Percentiles rank a stretch among this genome's conserved stretches.
Evolutionary conservation across 1,140 invertebrate species (phyloP).

Genomic region (Cotesia typhae): DNA sequence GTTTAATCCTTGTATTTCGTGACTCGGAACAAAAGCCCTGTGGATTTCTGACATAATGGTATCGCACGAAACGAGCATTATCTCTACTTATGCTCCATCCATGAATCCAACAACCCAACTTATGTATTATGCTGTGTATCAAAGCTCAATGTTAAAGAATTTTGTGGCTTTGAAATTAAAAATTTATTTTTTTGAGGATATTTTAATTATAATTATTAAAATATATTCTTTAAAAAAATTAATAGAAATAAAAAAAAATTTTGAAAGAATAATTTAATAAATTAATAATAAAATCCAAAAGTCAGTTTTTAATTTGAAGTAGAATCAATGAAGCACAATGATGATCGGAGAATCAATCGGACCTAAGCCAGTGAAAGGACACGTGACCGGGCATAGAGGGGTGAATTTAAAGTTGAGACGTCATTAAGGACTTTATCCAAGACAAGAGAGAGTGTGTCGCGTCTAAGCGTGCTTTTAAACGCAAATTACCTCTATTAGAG

Average conservation of each 20-base stretch:
- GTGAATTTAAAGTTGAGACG: constrained; percentile 15
- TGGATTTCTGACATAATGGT: constrained; percentile 65
- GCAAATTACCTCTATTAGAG: constrained; percentile 62
- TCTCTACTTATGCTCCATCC: constrained; percentile 51
- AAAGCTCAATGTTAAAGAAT: too few relatives aligned
- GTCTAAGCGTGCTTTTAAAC: constrained; percentile 51
- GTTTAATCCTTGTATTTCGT: constrained; percentile 65
- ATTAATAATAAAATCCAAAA: too few relatives aligned
- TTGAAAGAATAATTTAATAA: too few relatives aligned
- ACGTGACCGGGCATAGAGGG: constrained; percentile 19
- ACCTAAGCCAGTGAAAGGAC: background rate
- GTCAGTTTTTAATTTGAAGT: too few relatives aligned
- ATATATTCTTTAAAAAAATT: too few relatives aligned
- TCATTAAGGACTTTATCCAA: constrained; percentile 16
- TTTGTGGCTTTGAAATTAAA: too few relatives aligned
- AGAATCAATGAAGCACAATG: too few relatives aligned
- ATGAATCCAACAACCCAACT: background rate
- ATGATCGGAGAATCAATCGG: background rate
- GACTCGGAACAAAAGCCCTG: constrained; percentile 64
- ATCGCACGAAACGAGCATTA: constrained; percentile 65
- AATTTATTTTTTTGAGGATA: too few relatives aligned
- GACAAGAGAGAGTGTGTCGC: constrained; percentile 7
- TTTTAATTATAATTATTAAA: too few relatives aligned
- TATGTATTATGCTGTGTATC: too few relatives aligned
- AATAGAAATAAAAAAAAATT: too few relatives aligned